Evolutionary conservation across 2,888 invertebrate genomes (phyloP), one percentile per base, ranked within the genome.

Genomic region (Clivina fossor): DNA sequence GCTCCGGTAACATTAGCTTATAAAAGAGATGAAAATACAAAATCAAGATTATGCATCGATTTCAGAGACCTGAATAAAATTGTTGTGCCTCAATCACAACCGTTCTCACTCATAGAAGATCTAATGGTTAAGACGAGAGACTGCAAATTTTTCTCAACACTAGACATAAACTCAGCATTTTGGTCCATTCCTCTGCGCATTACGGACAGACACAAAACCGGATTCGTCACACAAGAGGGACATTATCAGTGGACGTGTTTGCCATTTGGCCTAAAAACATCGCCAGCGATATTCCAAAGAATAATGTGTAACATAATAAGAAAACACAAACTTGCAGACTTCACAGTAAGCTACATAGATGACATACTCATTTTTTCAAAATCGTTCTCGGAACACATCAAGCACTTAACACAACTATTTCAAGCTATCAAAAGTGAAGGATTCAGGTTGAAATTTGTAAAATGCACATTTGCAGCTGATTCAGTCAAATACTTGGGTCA

Each of bases 31-130:
- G 62, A 64, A 51, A 57, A 60, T 22, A 64, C 61, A 60, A 67
- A 55, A 60, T 59, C 66, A 26, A 63, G 65, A 46, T 38, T 67
- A 13, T 68, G 67, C 43, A 65, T 67, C 30, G 66, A 66, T 33
- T 68, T 64, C 40, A 35, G 62, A 49, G 68, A 68, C 2, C 56
- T 68, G 38, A 67, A 68, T 53, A 69, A 67, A 61, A 64, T 68
- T 24, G 61, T 68, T 0, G n/a, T n/a, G n/a, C n/a, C n/a, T n/a
- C n/a, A n/a, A 30, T 30, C 30, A 30, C n/a, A n/a, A 41, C 18
- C 1, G 28, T 43, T 26, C 5, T 26, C 43, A 24, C 26, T 43
- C 4, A 43, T 43, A 40, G 26, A 46, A 30, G 69, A 69, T 43
- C 49, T 70, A 49, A 62, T 69, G 48, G 33, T 62, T 37, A 68